Base-by-base conservation (phyloP, 64 coral and sea anemone species). In the Cladopsammia gracilis region DNA sequence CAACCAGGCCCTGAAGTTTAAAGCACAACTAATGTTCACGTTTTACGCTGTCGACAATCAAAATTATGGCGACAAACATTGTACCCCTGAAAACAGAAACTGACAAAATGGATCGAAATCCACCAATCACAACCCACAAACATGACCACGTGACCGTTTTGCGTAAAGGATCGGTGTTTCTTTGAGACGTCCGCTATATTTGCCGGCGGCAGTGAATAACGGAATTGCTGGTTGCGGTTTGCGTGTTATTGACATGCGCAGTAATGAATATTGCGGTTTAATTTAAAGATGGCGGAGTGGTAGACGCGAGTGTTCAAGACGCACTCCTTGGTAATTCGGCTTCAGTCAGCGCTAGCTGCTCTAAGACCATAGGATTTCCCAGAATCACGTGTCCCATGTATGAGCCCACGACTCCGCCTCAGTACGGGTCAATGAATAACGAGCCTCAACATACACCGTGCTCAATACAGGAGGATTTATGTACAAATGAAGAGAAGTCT, bases 401-500 rank as follows among this genome's bases (percentile, higher is more conserved):
- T 47, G 19, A 51, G 6, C 44, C 60, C 10, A 15, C 45, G 3
- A 51, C 45, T 4, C 7, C 78, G 7, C 57, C 78, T 14, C 68
- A 67, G 45, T 84, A 84, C 45, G 80, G 80, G 20, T n/a, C 80
- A 68, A 10, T 84, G 11, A 18, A 25, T 1, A 6, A 6, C 11
- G 26, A 13, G 25, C 11, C 53, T 3, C 54, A 52, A n/a, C 45
- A 84, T 25, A 49, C n/a, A 25, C 80, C 80, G 23, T 84, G 44
- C 58, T 84, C 80, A 20, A 84, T 84, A 66, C 80, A 84, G 51
- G 44, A 68, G 18, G 80, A 84, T 15, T 8, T 67, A 3, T 56
- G 1, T 56, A 49, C 18, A 19, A 67, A 24, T 47, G 15, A n/a
- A 2, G 34, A 20, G 7, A 62, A 49, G 20, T n/a, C 58, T 25